These are phyloP conservation scores for Spinus pinus DNA, from an alignment of 2,797 vertebrate genomes.

Conservation along the genomic window DNA sequence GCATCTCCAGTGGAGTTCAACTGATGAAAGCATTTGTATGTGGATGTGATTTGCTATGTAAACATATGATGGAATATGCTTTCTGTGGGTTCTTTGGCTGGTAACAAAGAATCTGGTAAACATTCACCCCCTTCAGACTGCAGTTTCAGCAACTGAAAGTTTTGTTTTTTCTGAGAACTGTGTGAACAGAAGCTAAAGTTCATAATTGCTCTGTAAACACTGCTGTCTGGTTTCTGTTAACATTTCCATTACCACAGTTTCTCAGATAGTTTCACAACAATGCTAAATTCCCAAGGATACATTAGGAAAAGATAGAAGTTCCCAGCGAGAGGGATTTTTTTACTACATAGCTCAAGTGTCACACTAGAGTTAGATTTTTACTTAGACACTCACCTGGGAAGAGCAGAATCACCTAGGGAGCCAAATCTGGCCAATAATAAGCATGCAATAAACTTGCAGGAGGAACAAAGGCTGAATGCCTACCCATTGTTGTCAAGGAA, in stretches of 20 bases:
- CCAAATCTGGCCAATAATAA: background rate
- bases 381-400: background rate
- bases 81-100: conserved; percentile 25
- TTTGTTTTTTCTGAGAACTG: conserved; percentile 47
- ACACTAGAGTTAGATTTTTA: background rate
- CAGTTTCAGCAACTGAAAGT: conserved; percentile 31
- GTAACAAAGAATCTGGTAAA: conserved; percentile 39
- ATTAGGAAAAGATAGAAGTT: background rate
- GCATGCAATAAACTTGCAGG: background rate
- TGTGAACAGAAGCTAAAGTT: conserved; percentile 57
- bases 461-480: background rate
- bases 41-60: background rate
- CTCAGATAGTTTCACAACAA: background rate
- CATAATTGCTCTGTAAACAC: conserved; percentile 17
- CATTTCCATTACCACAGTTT: background rate
- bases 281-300: background rate
- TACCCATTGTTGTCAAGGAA: background rate
- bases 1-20: background rate
- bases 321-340: background rate
- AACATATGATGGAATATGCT: background rate
- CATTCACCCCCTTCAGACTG: conserved; percentile 25
- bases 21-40: conserved; percentile 6
- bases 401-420: background rate
- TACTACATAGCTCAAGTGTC: background rate
- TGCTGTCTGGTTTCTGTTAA: conserved; percentile 40